A percentile compares a stretch with the other conserved stretches of the same genome.
These are phyloP conservation scores for Scaptomyza polygonia DNA, from an alignment of 2,888 invertebrate species.

Conservation along the genomic window DNA sequence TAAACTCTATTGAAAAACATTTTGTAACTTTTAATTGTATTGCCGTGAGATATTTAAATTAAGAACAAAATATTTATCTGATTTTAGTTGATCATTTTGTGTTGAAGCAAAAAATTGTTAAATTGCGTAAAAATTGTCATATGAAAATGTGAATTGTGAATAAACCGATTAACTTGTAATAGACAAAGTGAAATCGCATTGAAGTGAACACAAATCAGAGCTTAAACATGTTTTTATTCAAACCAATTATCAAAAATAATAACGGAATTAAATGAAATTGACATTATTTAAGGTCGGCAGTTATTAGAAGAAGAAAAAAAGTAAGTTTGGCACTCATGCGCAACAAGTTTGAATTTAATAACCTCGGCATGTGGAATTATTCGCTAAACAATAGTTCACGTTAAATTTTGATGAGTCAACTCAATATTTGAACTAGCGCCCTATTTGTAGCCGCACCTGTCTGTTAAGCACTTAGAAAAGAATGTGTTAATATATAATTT, in stretches of 20 bases:
- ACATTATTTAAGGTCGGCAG: constrained; percentile 20
- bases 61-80: background rate
- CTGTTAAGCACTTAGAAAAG: background rate
- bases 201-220: background rate
- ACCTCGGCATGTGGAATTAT: constrained; percentile 1
- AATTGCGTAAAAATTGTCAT: background rate
- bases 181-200: background rate
- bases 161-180: background rate
- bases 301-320: constrained; percentile 8
- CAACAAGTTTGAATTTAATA: background rate
- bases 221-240: background rate
- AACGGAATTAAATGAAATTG: constrained; percentile 33
- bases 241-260: constrained; percentile 13
- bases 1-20: too few species aligned
- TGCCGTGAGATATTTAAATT: too few species aligned
- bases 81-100: background rate
- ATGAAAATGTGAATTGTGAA: background rate
- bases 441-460: constrained; percentile 26
- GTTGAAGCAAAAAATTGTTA: background rate
- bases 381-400: constrained; percentile 6
- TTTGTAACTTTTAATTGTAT: too few species aligned
- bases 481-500: constrained; percentile 27
- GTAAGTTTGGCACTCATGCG: constrained; percentile 16
- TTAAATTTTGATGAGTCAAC: constrained; percentile 30
- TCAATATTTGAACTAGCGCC: constrained; percentile 8